phyloP scores from a whole-genome alignment of 2,113 vertebrate genomes.

The Peromyscus polionotus region DNA sequence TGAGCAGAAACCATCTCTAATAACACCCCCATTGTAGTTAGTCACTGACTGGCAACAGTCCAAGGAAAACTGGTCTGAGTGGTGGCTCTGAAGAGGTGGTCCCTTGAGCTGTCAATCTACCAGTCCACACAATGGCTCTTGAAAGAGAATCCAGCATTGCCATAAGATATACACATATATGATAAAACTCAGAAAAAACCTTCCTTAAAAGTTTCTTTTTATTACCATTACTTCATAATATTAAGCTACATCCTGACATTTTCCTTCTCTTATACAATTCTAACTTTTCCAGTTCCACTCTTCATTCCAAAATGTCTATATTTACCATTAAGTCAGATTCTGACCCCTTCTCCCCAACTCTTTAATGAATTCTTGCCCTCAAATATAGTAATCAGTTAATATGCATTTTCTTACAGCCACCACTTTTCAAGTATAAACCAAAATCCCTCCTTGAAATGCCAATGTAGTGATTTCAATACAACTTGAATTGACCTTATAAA shows the following conservation, averaged over 20 bases:
- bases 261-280: not conserved
- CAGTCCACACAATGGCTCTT: not conserved
- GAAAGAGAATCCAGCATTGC: not conserved
- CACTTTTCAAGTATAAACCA: not conserved
- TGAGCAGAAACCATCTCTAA: not conserved
- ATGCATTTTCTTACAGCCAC: not conserved
- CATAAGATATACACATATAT: not conserved
- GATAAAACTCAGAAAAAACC: not conserved
- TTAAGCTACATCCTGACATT: not conserved
- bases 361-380: not conserved
- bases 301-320: not conserved
- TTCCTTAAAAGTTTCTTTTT: not conserved
- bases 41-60: not conserved
- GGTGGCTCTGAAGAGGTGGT: not conserved
- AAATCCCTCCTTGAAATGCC: not conserved
- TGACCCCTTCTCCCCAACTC: not conserved
- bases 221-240: not conserved
- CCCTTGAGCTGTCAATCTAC: not conserved
- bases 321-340: not conserved
- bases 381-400: not conserved
- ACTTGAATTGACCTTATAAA: not conserved
- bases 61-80: not conserved
- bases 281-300: not conserved
- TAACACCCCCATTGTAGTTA: not conserved
- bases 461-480: not conserved